phyloP scores from a whole-genome alignment of 2,113 vertebrate genomes.

The Crypturellus undulatus region DNA sequence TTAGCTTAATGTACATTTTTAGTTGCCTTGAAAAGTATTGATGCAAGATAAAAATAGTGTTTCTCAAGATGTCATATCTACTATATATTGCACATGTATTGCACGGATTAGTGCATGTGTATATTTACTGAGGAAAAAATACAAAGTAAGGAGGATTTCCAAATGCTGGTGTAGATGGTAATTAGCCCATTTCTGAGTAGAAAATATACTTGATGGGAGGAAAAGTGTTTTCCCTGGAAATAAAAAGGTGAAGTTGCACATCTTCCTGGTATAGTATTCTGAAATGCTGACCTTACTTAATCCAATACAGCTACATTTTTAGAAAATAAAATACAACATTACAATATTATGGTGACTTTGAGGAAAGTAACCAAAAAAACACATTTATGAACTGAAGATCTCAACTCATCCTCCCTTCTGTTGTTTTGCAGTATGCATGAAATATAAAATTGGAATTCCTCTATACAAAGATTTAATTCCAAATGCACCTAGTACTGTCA shows the following conservation, averaged over 20 bases:
- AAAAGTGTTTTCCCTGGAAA: background rate
- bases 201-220: background rate
- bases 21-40: background rate
- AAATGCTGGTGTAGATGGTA: background rate
- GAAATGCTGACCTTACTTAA: background rate
- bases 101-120: background rate
- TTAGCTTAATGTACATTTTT: background rate
- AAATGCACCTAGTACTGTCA: slow-evolving; percentile 44
- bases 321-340: slow-evolving; percentile 29
- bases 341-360: slow-evolving; percentile 28
- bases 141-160: background rate
- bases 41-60: background rate
- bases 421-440: slow-evolving; percentile 44
- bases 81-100: background rate
- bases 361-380: slow-evolving; percentile 44
- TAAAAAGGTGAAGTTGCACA: background rate
- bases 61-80: background rate
- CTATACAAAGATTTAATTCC: slow-evolving; percentile 56
- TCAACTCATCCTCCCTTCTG: slow-evolving; percentile 1
- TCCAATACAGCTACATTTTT: background rate
- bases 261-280: background rate
- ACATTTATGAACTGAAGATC: slow-evolving; percentile 36
- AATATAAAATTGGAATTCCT: slow-evolving; percentile 42
- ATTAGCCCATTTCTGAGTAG: background rate
- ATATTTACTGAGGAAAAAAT: background rate